Percentiles rank a stretch among this genome's conserved stretches.
These are phyloP conservation scores for Magallana nippona DNA, from an alignment of 2,888 invertebrate genomes.

Conservation along the genomic window DNA sequence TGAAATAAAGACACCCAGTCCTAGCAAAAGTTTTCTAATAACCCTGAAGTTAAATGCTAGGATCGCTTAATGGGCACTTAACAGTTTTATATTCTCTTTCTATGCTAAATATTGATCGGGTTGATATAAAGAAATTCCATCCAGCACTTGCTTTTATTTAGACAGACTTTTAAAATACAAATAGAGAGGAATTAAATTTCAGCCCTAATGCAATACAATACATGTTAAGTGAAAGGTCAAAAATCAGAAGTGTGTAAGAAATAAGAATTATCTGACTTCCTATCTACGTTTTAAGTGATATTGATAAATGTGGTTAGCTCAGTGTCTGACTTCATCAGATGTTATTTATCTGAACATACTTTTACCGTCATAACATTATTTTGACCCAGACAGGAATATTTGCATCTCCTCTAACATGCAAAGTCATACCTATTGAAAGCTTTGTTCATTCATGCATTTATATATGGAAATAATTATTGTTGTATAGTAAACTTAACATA, in stretches of 20 bases:
- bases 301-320: constrained; percentile 2
- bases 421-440: too few relatives aligned
- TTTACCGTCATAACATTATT: too few relatives aligned
- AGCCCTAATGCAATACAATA: constrained; percentile 24
- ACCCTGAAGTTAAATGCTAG: constrained; percentile 27
- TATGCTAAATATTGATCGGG: constrained; percentile 19
- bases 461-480: too few relatives aligned
- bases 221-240: constrained; percentile 14
- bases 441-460: too few relatives aligned
- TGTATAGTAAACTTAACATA: too few relatives aligned
- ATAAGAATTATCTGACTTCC: constrained; percentile 6
- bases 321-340: not conserved
- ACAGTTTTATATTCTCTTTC: constrained; percentile 21
- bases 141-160: constrained; percentile 33
- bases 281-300: not conserved
- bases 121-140: constrained; percentile 33
- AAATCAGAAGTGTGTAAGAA: constrained; percentile 1
- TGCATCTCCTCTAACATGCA: too few relatives aligned
- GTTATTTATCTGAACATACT: not conserved
- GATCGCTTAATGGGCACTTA: constrained; percentile 32
- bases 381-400: too few relatives aligned
- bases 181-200: constrained; percentile 28
- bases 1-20: not conserved
- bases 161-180: constrained; percentile 23
- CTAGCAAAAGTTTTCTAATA: not conserved